Evolutionary conservation across 2,113 vertebrate genomes (phyloP).

Genomic region (Heloderma charlesbogerti): DNA sequence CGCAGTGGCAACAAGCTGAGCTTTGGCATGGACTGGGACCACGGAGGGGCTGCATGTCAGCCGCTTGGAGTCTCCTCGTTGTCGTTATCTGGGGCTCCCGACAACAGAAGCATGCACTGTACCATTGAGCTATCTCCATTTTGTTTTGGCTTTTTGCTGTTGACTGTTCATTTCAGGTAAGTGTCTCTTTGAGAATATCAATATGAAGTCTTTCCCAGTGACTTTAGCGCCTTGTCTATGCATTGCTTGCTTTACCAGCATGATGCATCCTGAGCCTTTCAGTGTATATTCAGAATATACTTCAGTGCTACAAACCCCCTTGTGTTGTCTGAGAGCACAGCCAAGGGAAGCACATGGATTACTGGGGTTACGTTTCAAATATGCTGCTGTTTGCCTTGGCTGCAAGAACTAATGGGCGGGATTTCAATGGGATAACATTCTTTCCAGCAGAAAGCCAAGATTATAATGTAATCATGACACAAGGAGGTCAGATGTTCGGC

Average conservation of each 20-base stretch:
- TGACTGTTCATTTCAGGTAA: neutral
- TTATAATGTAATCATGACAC: neutral
- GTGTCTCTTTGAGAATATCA: neutral
- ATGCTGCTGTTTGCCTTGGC: neutral
- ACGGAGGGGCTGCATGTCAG: no score
- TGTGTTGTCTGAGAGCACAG: neutral
- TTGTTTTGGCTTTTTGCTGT: neutral
- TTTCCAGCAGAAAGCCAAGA: neutral
- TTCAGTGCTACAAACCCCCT: neutral
- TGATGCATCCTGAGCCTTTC: neutral
- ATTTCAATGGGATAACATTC: neutral
- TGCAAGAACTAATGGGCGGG: neutral
- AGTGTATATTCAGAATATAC: neutral
- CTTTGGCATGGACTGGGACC: no score
- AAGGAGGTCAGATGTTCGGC: neutral
- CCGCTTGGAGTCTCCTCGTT: no score
- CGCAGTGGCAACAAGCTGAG: no score
- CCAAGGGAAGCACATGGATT: neutral
- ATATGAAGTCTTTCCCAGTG: neutral
- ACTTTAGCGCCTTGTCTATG: neutral
- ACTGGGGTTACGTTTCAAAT: neutral
- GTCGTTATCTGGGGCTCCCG: no score
- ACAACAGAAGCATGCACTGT: neutral
- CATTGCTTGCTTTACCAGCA: neutral
- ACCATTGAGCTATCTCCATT: neutral